Base-by-base conservation (phyloP, 1,140 invertebrate species). In the Papilio polytes region DNA sequence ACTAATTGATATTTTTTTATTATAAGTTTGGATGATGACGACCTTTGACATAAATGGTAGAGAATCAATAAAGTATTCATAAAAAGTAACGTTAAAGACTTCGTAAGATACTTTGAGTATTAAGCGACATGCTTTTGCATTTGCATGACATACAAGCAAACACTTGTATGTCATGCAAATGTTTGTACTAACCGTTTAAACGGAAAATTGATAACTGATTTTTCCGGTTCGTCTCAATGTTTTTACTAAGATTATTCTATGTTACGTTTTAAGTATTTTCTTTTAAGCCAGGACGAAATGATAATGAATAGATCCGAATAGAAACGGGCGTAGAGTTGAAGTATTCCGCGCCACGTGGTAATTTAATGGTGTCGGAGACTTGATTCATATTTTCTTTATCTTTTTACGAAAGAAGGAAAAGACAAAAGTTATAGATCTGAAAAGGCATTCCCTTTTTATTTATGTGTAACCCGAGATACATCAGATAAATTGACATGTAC, bases 131-230 rank as follows among this genome's bases (percentile, higher is more conserved):
- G n/a, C n/a, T n/a, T n/a, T n/a, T n/a, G n/a, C n/a, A n/a, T n/a
- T n/a, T n/a, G n/a, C n/a, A n/a, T n/a, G n/a, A n/a, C n/a, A n/a
- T n/a, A n/a, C n/a, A n/a, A n/a, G 20, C 26, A 70, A 70, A 70
- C 63, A 70, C 26, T 13, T 15, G 63, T 31, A 31, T n/a, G 26
- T 15, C 63, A 31, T 70, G 10, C 26, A 70, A 70, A 70, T 70
- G 22, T 70, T 70, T 70, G 26, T 31, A 15, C 26, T 70, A 13
- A 13, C 63, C 26, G 63, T 3, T 70, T 70, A 31, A 70, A 70
- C 63, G 63, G 63, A 70, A 70, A 70, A 70, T 31, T 70, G 63
- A 70, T 70, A 70, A 70, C 63, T 70, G 12, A 70, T 70, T 31
- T 70, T 70, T 70, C 26, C 63, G 63, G 63, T 36, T 70, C 26